Base-by-base conservation (phyloP, 2,888 invertebrate genomes). In the Troides oblongomaculatus region DNA sequence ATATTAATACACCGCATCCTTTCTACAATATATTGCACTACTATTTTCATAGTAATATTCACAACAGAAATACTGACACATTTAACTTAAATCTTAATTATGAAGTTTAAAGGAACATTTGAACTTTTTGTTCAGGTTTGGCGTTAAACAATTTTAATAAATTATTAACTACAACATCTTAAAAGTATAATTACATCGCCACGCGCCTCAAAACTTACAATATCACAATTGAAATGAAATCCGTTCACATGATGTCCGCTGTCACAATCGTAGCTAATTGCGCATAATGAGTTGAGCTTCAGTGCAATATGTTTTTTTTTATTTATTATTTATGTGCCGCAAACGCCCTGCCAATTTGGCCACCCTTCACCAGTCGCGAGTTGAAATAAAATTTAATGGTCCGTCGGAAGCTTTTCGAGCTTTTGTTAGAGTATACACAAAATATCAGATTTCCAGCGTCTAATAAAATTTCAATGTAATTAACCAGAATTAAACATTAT, bases 221-320 rank as follows among this genome's bases (percentile, higher is more conserved):
- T 73, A 77, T 76, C 71, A 76, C 81, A 81, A 76, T 80, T 71
- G 73, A 76, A 85, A 81, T 77, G 75, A 82, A 89, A 88, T 88
- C 90, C 85, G 89, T 90, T 92, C 92, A 87, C 90, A 92, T 87
- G 82, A 79, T 76, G 81, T 81, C 77, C 77, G 76, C 81, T 87
- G 90, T 89, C 90, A 92, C 92, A 92, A 92, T 92, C 87, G 89
- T 84, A 85, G 86, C 92, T 92, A 92, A 92, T 92, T 92, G 92
- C 91, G 90, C 91, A 91, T 92, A 92, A 92, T 92, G 92, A 92
- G 91, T 78, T 75, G 77, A 82, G 84, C 87, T 88, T 89, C 87
- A 87, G 86, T 81, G 87, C 89, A 91, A 90, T 92, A 88, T 87
- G 91, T 88, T 92, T 91, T 81, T 65, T 92, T 89, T 87, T 82